Evolutionary conservation across 2,888 invertebrate species (phyloP), one percentile per base, ranked within the genome.

Genomic region (Hemaris fuciformis): DNA sequence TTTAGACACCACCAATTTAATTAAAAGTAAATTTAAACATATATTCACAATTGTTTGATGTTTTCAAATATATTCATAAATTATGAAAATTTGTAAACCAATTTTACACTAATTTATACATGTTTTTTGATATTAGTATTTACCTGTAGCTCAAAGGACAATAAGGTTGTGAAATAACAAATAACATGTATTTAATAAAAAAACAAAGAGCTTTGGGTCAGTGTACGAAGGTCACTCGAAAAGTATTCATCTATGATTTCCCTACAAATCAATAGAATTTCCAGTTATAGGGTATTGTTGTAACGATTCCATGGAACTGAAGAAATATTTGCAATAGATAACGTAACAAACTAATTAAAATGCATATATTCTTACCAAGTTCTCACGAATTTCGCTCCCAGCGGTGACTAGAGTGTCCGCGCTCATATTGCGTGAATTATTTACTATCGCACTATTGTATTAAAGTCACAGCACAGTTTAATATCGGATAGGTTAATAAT

Each of bases 351-450:
- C n/a, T 31, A 1, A 25, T 15, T 10, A n/a, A 18, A 15, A 20
- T 31, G 15, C 10, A 8, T 22, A 20, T 53, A 41, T 62, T 65
- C 56, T 82, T 85, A 91, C 91, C 88, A 91, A 85, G 80, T 91
- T 91, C 64, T 91, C 91, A 23, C 91, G 85, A 70, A 91, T 85
- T 79, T 88, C 86, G 61, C 70, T 77, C 53, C 81, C 83, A 61
- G 84, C 69, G 71, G 70, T 79, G 59, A 76, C 66, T 70, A 91
- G 66, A 56, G 84, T 74, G 57, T 90, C 91, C 56, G 89, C 74
- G 72, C 86, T 74, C 91, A 91, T 91, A 74, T 71, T 64, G 70
- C 62, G 60, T 56, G 41, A 43, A 59, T 22, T 45, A n/a, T 20
- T 23, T 13, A 18, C 18, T 2, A 23, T 60, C 23, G 13, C 38